These are phyloP conservation scores for Drosophila nigromelanica DNA, from an alignment of 1,140 invertebrate species.

Conservation along the genomic window DNA sequence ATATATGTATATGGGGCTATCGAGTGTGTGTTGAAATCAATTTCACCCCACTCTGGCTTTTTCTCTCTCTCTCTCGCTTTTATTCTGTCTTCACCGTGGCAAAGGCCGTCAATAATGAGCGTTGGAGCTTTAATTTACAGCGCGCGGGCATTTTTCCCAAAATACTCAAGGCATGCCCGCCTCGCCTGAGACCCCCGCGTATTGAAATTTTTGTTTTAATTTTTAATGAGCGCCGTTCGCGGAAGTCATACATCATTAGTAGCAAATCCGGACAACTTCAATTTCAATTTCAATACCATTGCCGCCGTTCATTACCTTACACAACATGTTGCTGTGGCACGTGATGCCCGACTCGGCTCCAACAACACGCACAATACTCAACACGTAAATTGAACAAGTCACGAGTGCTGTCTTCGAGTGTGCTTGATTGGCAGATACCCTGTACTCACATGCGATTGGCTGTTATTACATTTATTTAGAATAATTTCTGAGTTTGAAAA, in stretches of 20 bases:
- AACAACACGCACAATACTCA: not conserved
- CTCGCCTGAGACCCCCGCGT: constrained; percentile 1
- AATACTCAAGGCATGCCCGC: constrained; percentile 10
- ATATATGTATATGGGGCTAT: not conserved
- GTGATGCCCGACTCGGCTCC: constrained; percentile 6
- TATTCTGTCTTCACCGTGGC: constrained; percentile 9
- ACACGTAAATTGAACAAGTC: constrained; percentile 1
- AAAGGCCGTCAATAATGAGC: constrained; percentile 32
- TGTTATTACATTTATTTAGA: too few species aligned
- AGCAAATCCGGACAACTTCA: constrained; percentile 74
- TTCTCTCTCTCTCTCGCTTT: not conserved
- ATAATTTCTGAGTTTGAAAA: too few species aligned
- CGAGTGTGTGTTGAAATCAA: constrained; percentile 57
- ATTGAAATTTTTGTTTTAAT: constrained; percentile 64
- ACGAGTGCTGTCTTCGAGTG: not conserved
- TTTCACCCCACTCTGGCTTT: constrained; percentile 23
- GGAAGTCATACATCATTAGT: constrained; percentile 81
- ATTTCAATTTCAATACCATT: constrained; percentile 54
- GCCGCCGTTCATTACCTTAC: not conserved
- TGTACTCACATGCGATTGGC: too few species aligned
- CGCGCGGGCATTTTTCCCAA: constrained; percentile 1
- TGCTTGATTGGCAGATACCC: not conserved
- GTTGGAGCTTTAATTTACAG: constrained; percentile 19
- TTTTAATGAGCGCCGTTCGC: constrained; percentile 71
- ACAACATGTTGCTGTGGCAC: constrained; percentile 10